These are phyloP conservation scores for Lynx canadensis DNA, from an alignment of 2,113 vertebrate species.

Conservation along the genomic window DNA sequence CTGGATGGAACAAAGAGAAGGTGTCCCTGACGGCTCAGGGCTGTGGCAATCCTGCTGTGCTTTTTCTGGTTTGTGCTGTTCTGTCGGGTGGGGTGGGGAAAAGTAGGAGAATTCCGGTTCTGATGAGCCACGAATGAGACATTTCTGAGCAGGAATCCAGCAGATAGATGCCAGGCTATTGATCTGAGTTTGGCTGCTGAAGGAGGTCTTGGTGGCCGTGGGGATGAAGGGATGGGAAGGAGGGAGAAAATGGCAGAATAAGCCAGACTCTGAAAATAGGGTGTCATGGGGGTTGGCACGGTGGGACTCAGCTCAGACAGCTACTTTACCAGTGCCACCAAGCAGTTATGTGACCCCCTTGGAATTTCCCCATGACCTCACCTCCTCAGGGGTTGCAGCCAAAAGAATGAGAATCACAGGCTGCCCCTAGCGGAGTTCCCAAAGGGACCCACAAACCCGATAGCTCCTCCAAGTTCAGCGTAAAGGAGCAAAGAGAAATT, in stretches of 20 bases:
- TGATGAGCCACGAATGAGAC: neutral
- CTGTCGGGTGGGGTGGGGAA: neutral
- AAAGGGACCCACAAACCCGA: neutral
- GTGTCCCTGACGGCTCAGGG: neutral
- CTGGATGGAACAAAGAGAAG: constrained; percentile 41
- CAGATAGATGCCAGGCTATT: neutral
- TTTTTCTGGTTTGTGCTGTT: neutral
- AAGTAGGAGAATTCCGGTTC: neutral
- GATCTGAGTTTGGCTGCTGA: neutral
- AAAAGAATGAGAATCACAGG: neutral
- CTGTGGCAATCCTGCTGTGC: neutral
- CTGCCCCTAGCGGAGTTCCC: neutral
- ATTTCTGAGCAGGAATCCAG: neutral
- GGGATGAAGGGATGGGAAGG: neutral
- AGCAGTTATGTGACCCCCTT: neutral
- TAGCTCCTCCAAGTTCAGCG: neutral
- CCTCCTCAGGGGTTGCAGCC: neutral
- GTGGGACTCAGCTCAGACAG: neutral
- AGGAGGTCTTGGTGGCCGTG: neutral
- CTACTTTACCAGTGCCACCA: neutral
- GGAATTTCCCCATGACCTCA: constrained; percentile 50
- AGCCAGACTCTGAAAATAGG: neutral
- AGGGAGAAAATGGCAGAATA: neutral
- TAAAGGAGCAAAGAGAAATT: neutral
- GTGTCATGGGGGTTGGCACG: neutral